Evolutionary conservation across 2,113 vertebrate species (phyloP).

Genomic region (Heterotilapia buettikoferi): DNA sequence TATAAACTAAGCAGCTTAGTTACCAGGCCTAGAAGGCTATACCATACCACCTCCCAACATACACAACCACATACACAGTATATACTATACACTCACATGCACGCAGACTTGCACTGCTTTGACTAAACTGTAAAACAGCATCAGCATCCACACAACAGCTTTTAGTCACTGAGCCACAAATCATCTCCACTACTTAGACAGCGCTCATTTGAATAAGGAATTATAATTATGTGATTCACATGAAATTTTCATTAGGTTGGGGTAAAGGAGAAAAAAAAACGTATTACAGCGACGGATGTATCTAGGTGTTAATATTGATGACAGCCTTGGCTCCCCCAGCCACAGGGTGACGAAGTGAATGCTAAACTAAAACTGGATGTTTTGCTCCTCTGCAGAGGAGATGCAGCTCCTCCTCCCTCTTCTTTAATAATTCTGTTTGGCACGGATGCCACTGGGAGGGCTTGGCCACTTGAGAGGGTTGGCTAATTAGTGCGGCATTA

Average conservation of each 20-base stretch:
- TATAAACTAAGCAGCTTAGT: slow-evolving; percentile 9
- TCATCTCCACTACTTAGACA: slow-evolving; percentile 13
- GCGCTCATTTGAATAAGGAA: slow-evolving; percentile 38
- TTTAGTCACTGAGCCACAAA: slow-evolving; percentile 10
- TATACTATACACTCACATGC: neutral
- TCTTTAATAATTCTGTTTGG: slow-evolving; percentile 69
- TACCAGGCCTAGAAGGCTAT: neutral
- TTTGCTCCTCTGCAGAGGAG: slow-evolving; percentile 48
- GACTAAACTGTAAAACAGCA: neutral
- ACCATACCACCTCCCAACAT: neutral
- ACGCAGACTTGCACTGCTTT: neutral
- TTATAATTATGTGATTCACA: slow-evolving; percentile 44
- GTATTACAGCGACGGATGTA: slow-evolving; percentile 23
- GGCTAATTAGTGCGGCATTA: slow-evolving; percentile 63
- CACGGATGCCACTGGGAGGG: slow-evolving; percentile 50
- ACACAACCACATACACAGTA: neutral
- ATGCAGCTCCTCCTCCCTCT: slow-evolving; percentile 15
- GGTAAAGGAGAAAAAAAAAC: neutral
- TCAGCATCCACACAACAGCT: neutral
- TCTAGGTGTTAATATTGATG: slow-evolving; percentile 61
- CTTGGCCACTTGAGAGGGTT: slow-evolving; percentile 47
- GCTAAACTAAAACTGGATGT: slow-evolving; percentile 37
- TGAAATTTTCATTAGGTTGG: slow-evolving; percentile 52
- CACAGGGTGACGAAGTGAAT: slow-evolving; percentile 34
- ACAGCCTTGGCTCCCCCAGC: neutral